phyloP scores from a whole-genome alignment of 2,797 vertebrate species.

The Hippoglossus hippoglossus region DNA sequence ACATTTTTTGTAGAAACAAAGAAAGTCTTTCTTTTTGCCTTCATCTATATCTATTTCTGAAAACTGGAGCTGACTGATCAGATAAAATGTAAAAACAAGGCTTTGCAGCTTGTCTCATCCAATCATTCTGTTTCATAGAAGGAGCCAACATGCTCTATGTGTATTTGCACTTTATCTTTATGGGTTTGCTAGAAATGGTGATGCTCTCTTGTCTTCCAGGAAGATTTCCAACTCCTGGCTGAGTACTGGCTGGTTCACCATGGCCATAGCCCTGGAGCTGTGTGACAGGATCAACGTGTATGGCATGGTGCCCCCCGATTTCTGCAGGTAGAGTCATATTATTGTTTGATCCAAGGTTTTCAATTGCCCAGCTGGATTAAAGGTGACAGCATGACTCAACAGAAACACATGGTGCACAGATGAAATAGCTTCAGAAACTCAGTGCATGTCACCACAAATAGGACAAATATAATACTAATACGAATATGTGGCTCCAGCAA shows the following conservation, averaged over 20 bases:
- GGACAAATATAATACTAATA: not conserved
- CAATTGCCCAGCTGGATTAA: not conserved
- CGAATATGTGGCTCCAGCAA: too few relatives aligned
- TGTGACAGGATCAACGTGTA: slow-evolving; percentile 94
- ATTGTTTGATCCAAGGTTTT: not conserved
- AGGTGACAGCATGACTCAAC: not conserved
- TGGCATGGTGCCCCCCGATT: slow-evolving; percentile 95
- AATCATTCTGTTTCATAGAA: too few relatives aligned
- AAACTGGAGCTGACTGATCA: too few relatives aligned
- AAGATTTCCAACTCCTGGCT: slow-evolving; percentile 96
- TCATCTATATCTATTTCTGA: too few relatives aligned
- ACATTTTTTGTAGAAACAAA: too few relatives aligned
- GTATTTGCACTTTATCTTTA: not conserved
- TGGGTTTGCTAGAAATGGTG: not conserved
- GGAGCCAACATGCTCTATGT: too few relatives aligned
- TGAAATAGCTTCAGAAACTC: not conserved
- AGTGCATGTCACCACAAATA: not conserved
- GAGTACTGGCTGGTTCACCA: slow-evolving; percentile 98
- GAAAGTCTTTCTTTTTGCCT: too few relatives aligned
- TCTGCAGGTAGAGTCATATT: slow-evolving; percentile 88
- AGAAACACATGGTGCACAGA: not conserved
- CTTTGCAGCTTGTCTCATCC: too few relatives aligned
- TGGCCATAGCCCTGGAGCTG: slow-evolving; percentile 93
- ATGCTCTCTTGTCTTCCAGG: slow-evolving; percentile 75
- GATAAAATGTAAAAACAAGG: too few relatives aligned